Evolutionary conservation across 2,113 vertebrate genomes (phyloP).

Genomic region (Theristicus caerulescens): DNA sequence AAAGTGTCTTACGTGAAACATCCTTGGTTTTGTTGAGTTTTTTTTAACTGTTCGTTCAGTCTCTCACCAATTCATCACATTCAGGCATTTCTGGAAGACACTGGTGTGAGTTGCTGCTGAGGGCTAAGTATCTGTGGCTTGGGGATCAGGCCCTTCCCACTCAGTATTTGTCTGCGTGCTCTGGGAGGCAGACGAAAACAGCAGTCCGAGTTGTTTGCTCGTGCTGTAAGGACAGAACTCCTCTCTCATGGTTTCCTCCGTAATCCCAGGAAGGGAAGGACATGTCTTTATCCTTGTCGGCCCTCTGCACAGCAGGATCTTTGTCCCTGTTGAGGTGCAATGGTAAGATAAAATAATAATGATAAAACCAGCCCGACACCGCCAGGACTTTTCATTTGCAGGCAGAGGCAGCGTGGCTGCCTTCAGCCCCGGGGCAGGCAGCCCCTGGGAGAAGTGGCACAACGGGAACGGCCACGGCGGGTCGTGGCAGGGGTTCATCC

Average conservation of each 20-base stretch:
- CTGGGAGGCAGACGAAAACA: background rate
- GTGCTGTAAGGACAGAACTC: background rate
- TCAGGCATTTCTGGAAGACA: background rate
- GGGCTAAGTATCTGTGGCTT: background rate
- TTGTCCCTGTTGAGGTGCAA: accelerated
- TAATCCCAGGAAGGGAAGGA: background rate
- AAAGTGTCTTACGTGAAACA: background rate
- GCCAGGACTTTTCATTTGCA: background rate
- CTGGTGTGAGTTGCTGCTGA: background rate
- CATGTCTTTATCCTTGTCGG: background rate
- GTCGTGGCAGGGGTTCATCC: background rate
- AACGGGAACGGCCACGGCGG: background rate
- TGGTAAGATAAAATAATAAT: background rate
- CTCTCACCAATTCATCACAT: background rate
- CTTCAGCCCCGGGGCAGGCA: background rate
- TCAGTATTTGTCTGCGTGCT: background rate
- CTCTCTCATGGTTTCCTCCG: background rate
- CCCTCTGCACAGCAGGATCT: background rate
- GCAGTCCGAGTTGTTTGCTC: background rate
- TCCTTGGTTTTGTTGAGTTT: background rate
- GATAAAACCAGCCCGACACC: background rate
- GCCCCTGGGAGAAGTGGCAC: background rate
- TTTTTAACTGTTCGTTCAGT: background rate
- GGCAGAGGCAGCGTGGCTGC: background rate
- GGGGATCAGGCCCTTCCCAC: background rate